These are phyloP conservation scores for Meandrusa payeni DNA, from an alignment of 2,888 invertebrate species.

Conservation along the genomic window DNA sequence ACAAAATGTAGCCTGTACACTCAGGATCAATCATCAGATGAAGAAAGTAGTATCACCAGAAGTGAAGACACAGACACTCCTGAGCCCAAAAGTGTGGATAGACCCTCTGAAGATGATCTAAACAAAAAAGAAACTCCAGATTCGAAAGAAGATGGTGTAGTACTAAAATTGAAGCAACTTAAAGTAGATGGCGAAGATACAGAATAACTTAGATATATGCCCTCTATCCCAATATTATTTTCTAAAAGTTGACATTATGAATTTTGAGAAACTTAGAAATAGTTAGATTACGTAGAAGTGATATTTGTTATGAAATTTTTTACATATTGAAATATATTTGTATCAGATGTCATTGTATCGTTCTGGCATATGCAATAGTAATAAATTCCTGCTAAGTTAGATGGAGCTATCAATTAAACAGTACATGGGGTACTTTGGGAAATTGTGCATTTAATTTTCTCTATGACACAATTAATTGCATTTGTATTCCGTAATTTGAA, in stretches of 20 bases:
- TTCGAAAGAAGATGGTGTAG: constrained; percentile 67
- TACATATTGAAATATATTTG: constrained; percentile 3
- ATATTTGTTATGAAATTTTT: constrained; percentile 6
- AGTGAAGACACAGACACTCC: constrained; percentile 72
- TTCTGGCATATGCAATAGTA: too few relatives aligned
- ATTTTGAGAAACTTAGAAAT: constrained; percentile 21
- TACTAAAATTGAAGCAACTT: constrained; percentile 80
- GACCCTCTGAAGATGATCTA: constrained; percentile 46
- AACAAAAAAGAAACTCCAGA: constrained; percentile 37
- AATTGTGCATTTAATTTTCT: constrained; percentile 31
- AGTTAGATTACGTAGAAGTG: constrained; percentile 8
- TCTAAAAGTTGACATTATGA: constrained; percentile 22
- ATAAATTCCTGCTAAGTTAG: constrained; percentile 36
- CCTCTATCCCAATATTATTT: constrained; percentile 28
- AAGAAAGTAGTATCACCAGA: constrained; percentile 69
- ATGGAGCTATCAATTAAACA: too few relatives aligned
- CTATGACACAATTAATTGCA: constrained; percentile 34
- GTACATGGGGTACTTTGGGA: constrained; percentile 28
- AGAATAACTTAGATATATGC: constrained; percentile 37
- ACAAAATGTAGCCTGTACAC: constrained; percentile 84
- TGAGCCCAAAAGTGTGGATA: constrained; percentile 57
- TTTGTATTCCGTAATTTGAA: constrained; percentile 16
- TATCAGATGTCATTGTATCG: constrained; percentile 1
- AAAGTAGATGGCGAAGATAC: constrained; percentile 73
- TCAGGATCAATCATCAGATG: constrained; percentile 71